These are phyloP conservation scores for Timema cristinae DNA, from an alignment of 2,888 invertebrate genomes.

Conservation along the genomic window DNA sequence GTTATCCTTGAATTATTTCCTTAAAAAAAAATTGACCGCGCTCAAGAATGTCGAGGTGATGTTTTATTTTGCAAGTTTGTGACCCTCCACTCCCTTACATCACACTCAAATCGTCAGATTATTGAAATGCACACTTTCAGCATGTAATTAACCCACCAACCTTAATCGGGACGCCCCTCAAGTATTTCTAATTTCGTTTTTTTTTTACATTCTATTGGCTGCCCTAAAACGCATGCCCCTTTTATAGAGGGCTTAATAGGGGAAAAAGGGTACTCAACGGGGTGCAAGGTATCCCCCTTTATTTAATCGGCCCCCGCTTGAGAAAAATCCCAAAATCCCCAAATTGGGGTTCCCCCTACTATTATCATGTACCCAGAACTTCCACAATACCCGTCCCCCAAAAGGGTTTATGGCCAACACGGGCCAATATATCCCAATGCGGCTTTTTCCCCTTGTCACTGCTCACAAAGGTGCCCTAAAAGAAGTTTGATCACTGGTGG, in stretches of 20 bases:
- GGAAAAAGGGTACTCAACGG: neutral
- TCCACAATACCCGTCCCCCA: too few species aligned
- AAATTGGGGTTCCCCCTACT: neutral
- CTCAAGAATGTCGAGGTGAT: conserved; percentile 1
- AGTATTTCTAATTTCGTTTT: neutral
- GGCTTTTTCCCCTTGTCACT: too few species aligned
- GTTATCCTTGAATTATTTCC: neutral
- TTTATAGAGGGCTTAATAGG: neutral
- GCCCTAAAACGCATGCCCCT: neutral
- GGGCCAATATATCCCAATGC: too few species aligned
- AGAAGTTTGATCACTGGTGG: too few species aligned
- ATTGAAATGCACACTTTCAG: conserved; percentile 2
- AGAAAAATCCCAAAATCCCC: conserved; percentile 5
- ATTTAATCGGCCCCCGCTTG: neutral
- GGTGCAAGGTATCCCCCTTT: neutral
- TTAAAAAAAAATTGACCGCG: neutral
- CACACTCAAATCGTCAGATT: neutral
- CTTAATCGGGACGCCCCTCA: neutral
- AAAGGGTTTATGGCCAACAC: too few species aligned
- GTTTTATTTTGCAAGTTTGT: neutral
- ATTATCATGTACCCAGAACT: too few species aligned
- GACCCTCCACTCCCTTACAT: neutral
- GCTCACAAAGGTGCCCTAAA: too few species aligned
- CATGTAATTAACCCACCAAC: neutral
- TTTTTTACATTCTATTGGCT: conserved; percentile 3